Evolutionary conservation across 2,888 invertebrate genomes (phyloP), one percentile per base, ranked within the genome.

Genomic region (Lithophane ornitopus): DNA sequence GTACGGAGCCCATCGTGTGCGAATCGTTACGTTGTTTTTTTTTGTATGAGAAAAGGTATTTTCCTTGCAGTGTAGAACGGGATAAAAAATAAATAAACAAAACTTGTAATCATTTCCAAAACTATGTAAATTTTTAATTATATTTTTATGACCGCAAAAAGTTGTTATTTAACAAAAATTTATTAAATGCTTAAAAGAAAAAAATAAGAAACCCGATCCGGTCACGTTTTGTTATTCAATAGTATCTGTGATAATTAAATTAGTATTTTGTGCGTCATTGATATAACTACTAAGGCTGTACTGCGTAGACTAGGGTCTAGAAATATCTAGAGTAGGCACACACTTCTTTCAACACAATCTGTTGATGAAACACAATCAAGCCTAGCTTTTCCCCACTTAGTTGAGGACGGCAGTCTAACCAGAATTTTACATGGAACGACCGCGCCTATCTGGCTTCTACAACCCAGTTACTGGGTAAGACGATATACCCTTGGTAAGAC

Each of bases 181-280:
- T 67, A 16, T n/a, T 49, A 49, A 67, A 66, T 58, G 39, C 19
- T 56, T 44, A 4, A 34, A 74, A 52, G 19, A n/a, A 39, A 34
- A 49, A 75, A 54, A 11, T 14, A 1, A 8, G 22, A 49, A 71
- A 80, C 77, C 14, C 34, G 63, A 63, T 58, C 9, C 14, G 49
- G 8, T 73, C 80, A 78, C 77, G 77, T 78, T 76, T 14, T 80
- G 44, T 80, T 63, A 73, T 80, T 56, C 26, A 80, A 72, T 73
- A 73, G n/a, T 58, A 22, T 58, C 49, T n/a, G 22, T 34, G 56
- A 26, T 80, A 80, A 78, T 80, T 73, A 26, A 63, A 80, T 78
- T 63, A 73, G 63, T 56, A 19, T 78, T 78, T 56, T 73, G 63
- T 73, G 49, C 74, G 80, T 78, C 80, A 80, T 49, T 26, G 34